Percentiles rank a stretch among this genome's conserved stretches.
Conservation (phyloP, 2,113 vertebrate species). For the Mungos mungo region DNA sequence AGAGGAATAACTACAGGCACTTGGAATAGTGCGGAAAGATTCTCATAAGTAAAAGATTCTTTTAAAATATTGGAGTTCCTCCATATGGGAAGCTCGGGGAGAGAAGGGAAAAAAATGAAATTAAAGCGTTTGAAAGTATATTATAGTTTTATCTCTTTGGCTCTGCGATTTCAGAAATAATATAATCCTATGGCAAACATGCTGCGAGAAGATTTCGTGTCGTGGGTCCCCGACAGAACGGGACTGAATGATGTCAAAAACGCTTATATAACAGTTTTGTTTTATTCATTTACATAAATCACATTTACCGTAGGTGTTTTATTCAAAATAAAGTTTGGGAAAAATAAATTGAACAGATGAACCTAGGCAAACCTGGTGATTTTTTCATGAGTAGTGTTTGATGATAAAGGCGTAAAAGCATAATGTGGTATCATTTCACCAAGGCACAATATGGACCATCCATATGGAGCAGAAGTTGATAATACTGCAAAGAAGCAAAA, state of each 20-base stretch:
- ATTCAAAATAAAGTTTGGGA: conserved; percentile 89
- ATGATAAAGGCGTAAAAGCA: conserved; percentile 90
- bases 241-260: conserved; percentile 84
- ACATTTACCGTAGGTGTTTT: conserved; percentile 89
- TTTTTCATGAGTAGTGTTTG: conserved; percentile 89
- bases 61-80: conserved; percentile 80
- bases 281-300: conserved; percentile 90
- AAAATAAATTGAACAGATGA: conserved; percentile 89
- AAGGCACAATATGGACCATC: conserved; percentile 89
- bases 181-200: conserved; percentile 78
- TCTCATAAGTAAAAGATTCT: conserved; percentile 73
- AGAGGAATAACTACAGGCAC: conserved; percentile 61
- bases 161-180: conserved; percentile 80
- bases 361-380: conserved; percentile 88
- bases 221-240: conserved; percentile 78
- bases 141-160: conserved; percentile 82
- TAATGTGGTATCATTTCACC: conserved; percentile 87
- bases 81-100: conserved; percentile 79
- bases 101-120: conserved; percentile 81
- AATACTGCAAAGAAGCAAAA: conserved; percentile 87
- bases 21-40: conserved; percentile 77
- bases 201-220: conserved; percentile 75
- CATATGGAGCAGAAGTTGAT: conserved; percentile 90
- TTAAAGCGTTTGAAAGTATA: conserved; percentile 78
- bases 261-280: conserved; percentile 86